These are phyloP conservation scores for Drosophila quinaria DNA, from an alignment of 2,888 invertebrate species.

Conservation along the genomic window DNA sequence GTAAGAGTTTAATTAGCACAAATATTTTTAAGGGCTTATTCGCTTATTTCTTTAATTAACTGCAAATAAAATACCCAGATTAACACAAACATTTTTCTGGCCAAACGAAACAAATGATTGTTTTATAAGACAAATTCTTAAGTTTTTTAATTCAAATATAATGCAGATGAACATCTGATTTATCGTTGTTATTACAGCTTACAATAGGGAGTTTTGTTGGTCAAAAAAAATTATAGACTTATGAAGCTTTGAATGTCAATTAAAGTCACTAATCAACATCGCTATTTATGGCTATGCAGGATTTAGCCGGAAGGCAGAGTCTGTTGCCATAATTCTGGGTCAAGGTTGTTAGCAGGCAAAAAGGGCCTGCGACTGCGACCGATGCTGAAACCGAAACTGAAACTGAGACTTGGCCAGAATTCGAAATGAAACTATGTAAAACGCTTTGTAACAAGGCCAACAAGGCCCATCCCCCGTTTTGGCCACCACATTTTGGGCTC, in stretches of 20 bases:
- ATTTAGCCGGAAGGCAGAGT: constrained; percentile 27
- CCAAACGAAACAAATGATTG: background rate
- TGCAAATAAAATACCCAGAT: background rate
- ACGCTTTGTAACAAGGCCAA: constrained; percentile 31
- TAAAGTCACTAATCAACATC: constrained; percentile 65
- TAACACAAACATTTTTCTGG: background rate
- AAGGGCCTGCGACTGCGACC: constrained; percentile 7
- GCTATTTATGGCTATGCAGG: constrained; percentile 52
- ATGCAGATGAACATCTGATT: background rate
- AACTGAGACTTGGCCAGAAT: constrained; percentile 36
- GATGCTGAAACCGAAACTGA: constrained; percentile 1
- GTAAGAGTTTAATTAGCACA: background rate
- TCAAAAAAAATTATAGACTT: background rate
- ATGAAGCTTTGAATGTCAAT: constrained; percentile 53
- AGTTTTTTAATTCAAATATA: background rate
- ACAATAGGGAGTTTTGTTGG: background rate
- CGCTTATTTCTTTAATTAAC: background rate
- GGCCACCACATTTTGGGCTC: background rate
- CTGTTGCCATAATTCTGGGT: constrained; percentile 48
- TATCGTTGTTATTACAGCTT: background rate
- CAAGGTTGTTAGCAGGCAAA: constrained; percentile 49
- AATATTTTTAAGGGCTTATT: background rate
- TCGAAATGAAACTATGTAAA: constrained; percentile 58
- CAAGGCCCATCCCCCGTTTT: background rate
- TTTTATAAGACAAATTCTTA: no score